A percentile compares a stretch with the other conserved stretches of the same genome.
These are phyloP conservation scores for Helicoverpa zea DNA, from an alignment of 1,140 invertebrate species.

Conservation along the genomic window DNA sequence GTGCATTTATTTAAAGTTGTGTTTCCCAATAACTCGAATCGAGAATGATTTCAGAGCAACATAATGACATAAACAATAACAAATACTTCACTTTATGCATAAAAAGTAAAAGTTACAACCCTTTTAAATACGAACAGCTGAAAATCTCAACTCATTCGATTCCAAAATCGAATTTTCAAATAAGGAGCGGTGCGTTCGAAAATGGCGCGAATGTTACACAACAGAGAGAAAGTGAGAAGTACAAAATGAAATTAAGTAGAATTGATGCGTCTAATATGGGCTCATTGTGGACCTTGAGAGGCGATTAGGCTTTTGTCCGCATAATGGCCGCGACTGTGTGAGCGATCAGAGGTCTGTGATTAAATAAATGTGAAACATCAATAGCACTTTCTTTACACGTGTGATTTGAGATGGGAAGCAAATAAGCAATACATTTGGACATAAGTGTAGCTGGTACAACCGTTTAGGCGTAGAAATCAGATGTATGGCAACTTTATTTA, in stretches of 20 bases:
- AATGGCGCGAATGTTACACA: constrained; percentile 33
- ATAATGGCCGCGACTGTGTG: constrained; percentile 31
- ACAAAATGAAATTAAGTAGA: constrained; percentile 44
- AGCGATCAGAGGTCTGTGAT: constrained; percentile 23
- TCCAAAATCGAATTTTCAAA: constrained; percentile 43
- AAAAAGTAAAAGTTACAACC: background rate
- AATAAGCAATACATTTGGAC: background rate
- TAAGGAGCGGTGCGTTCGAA: constrained; percentile 41
- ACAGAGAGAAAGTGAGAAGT: constrained; percentile 48
- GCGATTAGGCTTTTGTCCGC: constrained; percentile 42
- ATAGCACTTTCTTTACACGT: constrained; percentile 32
- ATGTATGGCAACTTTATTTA: too few species aligned
- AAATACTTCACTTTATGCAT: background rate
- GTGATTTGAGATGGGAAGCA: background rate
- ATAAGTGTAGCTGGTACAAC: background rate
- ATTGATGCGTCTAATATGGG: constrained; percentile 48
- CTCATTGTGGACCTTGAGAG: constrained; percentile 35
- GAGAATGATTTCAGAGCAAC: too few species aligned
- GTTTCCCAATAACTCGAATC: background rate
- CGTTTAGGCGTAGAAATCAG: background rate
- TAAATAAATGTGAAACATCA: constrained; percentile 25
- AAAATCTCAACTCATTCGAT: background rate
- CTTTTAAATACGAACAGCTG: background rate
- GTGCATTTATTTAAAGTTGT: background rate
- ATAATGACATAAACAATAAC: too few species aligned